These are phyloP conservation scores for Taenaris catops DNA, from an alignment of 2,888 invertebrate genomes.

Conservation along the genomic window DNA sequence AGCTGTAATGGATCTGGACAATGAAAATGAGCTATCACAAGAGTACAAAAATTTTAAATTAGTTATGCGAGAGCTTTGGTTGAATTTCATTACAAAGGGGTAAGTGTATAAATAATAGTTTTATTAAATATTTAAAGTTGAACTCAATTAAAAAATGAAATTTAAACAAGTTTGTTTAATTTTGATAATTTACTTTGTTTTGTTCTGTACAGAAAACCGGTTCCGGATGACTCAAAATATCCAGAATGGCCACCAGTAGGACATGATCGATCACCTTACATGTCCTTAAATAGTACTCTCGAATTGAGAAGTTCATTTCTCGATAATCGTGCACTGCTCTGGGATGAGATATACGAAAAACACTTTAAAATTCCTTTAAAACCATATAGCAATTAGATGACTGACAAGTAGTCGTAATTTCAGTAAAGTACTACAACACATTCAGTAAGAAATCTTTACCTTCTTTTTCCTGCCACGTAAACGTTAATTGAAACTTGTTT, in stretches of 20 bases:
- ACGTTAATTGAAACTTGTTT: no score
- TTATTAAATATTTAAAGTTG: no score
- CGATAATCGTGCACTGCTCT: slow-evolving; percentile 3
- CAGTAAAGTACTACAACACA: no score
- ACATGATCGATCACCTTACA: slow-evolving; percentile 32
- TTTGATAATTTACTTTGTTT: no score
- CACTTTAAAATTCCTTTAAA: slow-evolving; percentile 1
- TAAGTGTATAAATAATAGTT: no score
- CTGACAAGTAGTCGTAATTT: no score
- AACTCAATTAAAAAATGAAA: no score
- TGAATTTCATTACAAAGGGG: slow-evolving; percentile 24
- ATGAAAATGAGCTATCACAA: slow-evolving; percentile 18
- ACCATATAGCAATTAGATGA: no score
- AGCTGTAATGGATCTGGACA: slow-evolving; percentile 28
- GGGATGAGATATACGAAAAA: slow-evolving; percentile 7
- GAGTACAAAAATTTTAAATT: slow-evolving; percentile 28
- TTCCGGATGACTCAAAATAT: slow-evolving; percentile 25
- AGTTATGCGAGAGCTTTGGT: slow-evolving; percentile 28
- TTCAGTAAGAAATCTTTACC: no score
- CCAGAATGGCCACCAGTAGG: slow-evolving; percentile 38
- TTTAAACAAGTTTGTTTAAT: no score
- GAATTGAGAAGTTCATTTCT: slow-evolving; percentile 29
- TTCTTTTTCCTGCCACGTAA: no score
- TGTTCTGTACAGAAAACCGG: slow-evolving; percentile 30
- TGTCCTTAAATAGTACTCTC: slow-evolving; percentile 33